Evolutionary conservation across 2,888 invertebrate genomes (phyloP).

Genomic region (Campopleginae sp.): DNA sequence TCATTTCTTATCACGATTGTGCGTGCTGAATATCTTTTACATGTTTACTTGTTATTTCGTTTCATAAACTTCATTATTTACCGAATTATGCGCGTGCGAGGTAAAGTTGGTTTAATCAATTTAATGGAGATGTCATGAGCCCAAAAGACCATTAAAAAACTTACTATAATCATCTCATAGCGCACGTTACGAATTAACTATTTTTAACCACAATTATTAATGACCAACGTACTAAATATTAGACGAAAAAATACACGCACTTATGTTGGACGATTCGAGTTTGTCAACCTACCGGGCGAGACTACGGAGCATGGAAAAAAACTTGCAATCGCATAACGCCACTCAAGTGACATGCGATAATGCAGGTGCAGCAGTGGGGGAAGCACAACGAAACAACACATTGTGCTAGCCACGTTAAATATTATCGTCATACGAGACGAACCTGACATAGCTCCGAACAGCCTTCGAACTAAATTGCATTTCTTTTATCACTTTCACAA

Average conservation of each 20-base stretch:
- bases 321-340: conserved; percentile 43
- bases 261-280: conserved; percentile 13
- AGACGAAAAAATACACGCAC: background rate
- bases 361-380: conserved; percentile 28
- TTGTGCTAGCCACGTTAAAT: conserved; percentile 10
- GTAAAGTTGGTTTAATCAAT: background rate
- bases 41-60: background rate
- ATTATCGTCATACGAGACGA: conserved; percentile 17
- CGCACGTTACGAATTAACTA: background rate
- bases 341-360: conserved; percentile 44
- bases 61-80: background rate
- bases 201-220: background rate
- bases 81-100: background rate
- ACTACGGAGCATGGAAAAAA: conserved; percentile 26
- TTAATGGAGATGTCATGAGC: background rate
- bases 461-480: background rate
- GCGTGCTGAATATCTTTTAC: background rate
- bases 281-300: conserved; percentile 21
- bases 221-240: background rate
- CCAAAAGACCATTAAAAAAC: background rate
- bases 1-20: background rate
- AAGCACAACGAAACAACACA: conserved; percentile 15
- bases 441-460: background rate
- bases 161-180: background rate
- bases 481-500: background rate